Evolutionary conservation across 64 coral and sea anemone species (phyloP).

Genomic region (Dendronephthya gigantea): DNA sequence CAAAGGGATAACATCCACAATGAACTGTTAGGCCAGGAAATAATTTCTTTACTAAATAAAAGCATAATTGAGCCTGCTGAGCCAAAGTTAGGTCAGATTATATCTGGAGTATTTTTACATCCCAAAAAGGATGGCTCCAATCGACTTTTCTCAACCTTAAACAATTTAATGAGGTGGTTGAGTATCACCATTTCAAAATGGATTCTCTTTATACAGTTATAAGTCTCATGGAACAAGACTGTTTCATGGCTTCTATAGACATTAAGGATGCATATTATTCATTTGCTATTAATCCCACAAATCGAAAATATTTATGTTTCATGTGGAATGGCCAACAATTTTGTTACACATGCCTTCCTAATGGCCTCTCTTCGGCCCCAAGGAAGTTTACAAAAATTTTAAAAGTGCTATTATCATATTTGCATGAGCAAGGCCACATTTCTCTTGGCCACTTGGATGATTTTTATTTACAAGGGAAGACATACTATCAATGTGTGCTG

Average conservation of each 20-base stretch:
- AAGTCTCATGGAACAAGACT: slow-evolving; percentile 22
- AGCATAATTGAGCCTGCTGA: not conserved
- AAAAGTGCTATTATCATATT: slow-evolving; percentile 6
- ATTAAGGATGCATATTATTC: slow-evolving; percentile 39
- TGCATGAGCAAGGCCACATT: slow-evolving; percentile 29
- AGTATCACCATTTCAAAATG: slow-evolving; percentile 42
- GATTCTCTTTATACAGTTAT: slow-evolving; percentile 29
- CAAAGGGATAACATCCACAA: not conserved
- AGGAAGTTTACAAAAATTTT: slow-evolving; percentile 36
- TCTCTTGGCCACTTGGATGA: slow-evolving; percentile 24
- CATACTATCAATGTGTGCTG: too few species aligned
- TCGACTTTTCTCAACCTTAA: slow-evolving; percentile 33
- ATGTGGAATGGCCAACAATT: not conserved
- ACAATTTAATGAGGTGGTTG: slow-evolving; percentile 36
- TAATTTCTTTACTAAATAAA: slow-evolving; percentile 27
- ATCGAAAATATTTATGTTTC: slow-evolving; percentile 34
- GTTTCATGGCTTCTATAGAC: slow-evolving; percentile 35
- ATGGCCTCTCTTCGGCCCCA: slow-evolving; percentile 34
- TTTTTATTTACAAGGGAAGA: not conserved
- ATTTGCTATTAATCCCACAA: slow-evolving; percentile 1
- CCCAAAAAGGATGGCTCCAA: slow-evolving; percentile 39
- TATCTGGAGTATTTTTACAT: slow-evolving; percentile 37
- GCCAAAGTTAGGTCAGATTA: slow-evolving; percentile 6
- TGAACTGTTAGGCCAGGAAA: slow-evolving; percentile 1
- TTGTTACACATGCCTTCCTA: slow-evolving; percentile 31